These are phyloP conservation scores for Athalia rosae DNA, from an alignment of 2,888 invertebrate species.

Conservation along the genomic window DNA sequence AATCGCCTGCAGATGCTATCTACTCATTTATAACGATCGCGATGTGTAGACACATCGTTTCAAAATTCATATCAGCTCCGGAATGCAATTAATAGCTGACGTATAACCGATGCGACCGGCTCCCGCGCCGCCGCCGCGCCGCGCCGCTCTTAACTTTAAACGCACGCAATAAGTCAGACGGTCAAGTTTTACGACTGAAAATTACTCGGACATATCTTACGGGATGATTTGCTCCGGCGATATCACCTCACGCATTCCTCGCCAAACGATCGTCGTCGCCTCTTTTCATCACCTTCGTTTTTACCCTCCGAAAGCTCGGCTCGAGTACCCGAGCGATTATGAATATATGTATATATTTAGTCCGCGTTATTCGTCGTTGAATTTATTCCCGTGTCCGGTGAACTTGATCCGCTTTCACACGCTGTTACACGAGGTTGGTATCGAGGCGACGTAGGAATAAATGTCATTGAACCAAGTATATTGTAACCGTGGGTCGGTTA, in stretches of 20 bases:
- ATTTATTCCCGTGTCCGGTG: background rate
- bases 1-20: background rate
- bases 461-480: constrained; percentile 22
- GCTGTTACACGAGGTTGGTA: background rate
- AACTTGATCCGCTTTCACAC: constrained; percentile 11
- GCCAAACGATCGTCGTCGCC: too few relatives aligned
- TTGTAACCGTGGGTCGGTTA: background rate
- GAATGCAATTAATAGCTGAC: constrained; percentile 43
- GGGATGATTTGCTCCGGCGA: background rate
- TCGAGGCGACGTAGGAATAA: background rate
- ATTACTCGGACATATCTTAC: constrained; percentile 12
- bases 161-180: constrained; percentile 36
- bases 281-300: too few relatives aligned
- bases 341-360: too few relatives aligned
- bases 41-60: background rate
- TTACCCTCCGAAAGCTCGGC: background rate
- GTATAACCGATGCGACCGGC: background rate
- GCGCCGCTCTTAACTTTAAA: too few relatives aligned
- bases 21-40: constrained; percentile 7
- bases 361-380: background rate
- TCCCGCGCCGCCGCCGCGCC: constrained; percentile 10
- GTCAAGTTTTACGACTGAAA: constrained; percentile 32
- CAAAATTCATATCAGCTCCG: constrained; percentile 16
- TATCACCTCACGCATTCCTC: background rate
- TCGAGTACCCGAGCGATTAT: background rate